Conservation (phyloP, 92 coral and sea anemone genomes). For the Siderastrea siderea region DNA sequence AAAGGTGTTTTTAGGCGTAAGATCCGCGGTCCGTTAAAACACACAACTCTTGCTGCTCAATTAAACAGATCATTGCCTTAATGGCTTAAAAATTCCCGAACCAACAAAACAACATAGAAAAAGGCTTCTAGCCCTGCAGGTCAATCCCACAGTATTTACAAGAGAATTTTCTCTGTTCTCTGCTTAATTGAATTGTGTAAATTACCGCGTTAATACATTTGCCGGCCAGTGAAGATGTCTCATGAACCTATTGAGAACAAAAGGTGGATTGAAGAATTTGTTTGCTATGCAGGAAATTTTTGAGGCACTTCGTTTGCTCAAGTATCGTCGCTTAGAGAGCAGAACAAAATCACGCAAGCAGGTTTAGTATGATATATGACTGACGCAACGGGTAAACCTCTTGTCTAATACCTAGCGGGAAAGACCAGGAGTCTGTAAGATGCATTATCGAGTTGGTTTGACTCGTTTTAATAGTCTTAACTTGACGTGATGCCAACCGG, state of each 20-base stretch:
- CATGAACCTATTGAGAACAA: conserved; percentile 27
- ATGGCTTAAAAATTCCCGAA: background rate
- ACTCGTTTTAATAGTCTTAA: background rate
- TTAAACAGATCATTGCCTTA: conserved; percentile 25
- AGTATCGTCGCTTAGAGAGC: background rate
- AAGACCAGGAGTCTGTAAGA: too few relatives aligned
- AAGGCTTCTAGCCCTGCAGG: background rate
- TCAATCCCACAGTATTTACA: conserved; percentile 4
- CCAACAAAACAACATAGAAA: background rate
- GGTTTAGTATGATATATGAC: background rate
- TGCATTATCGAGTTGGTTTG: background rate
- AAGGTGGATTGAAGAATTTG: conserved; percentile 14
- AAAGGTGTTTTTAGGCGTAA: background rate
- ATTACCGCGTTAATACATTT: conserved; percentile 13
- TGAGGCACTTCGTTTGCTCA: background rate
- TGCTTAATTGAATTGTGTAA: conserved; percentile 14
- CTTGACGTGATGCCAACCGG: conserved; percentile 25
- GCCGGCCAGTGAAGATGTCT: conserved; percentile 9
- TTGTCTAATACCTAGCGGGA: background rate
- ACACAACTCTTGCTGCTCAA: background rate
- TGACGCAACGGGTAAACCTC: background rate
- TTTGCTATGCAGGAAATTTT: conserved; percentile 30
- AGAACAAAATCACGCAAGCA: background rate
- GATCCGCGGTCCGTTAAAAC: background rate
- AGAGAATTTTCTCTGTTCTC: background rate